Conservation (phyloP, 1,140 invertebrate genomes). For the Gonatopus flavifemur region DNA sequence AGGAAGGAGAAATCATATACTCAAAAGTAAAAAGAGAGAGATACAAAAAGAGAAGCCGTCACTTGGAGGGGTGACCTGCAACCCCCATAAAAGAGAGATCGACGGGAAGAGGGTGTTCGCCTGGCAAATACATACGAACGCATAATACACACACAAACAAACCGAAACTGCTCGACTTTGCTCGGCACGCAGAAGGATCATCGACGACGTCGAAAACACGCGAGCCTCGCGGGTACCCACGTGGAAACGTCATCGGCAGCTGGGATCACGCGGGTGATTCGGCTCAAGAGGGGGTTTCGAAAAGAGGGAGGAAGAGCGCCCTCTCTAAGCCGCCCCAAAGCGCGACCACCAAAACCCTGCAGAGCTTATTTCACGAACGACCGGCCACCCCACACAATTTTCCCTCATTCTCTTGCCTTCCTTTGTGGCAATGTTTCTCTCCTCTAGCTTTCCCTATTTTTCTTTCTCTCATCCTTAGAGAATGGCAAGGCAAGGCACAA, state of each 20-base stretch:
- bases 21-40: too few relatives aligned
- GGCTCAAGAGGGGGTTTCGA: conserved; percentile 4
- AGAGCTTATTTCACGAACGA: conserved; percentile 59
- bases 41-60: too few relatives aligned
- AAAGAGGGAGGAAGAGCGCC: conserved; percentile 13
- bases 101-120: too few relatives aligned
- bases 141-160: too few relatives aligned
- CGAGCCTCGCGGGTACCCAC: conserved; percentile 53
- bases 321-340: conserved; percentile 48
- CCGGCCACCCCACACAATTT: conserved; percentile 43
- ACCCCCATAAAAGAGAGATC: too few relatives aligned
- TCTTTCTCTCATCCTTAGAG: conserved; percentile 3
- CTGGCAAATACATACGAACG: too few relatives aligned
- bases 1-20: too few relatives aligned
- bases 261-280: conserved; percentile 43
- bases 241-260: conserved; percentile 59
- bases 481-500: conserved; percentile 8
- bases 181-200: too few relatives aligned
- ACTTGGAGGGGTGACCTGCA: too few relatives aligned
- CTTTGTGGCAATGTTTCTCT: conserved; percentile 19
- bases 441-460: conserved; percentile 14
- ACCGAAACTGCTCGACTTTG: too few relatives aligned
- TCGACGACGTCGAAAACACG: conserved; percentile 55
- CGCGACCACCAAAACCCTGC: conserved; percentile 55
- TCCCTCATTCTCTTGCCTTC: conserved; percentile 14